phyloP scores from a whole-genome alignment of 2,888 invertebrate genomes.

The Deilephila elpenor region DNA sequence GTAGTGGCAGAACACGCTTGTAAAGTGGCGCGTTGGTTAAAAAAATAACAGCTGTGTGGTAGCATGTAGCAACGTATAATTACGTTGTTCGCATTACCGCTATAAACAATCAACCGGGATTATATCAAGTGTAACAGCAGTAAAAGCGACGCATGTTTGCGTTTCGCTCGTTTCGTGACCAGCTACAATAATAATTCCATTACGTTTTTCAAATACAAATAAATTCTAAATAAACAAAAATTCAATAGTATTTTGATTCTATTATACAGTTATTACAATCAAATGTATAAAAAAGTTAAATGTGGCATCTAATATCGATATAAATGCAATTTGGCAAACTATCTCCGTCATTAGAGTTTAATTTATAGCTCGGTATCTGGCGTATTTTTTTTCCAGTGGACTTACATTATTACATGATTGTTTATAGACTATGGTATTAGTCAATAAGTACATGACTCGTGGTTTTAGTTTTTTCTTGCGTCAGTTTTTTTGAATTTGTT shows the following conservation, averaged over 20 bases:
- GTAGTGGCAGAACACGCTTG: slow-evolving; percentile 7
- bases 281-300: not conserved
- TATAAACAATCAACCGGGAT: slow-evolving; percentile 65
- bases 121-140: slow-evolving; percentile 41
- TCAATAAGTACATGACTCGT: not conserved
- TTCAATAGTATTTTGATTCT: slow-evolving; percentile 50
- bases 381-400: not conserved
- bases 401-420: not conserved
- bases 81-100: slow-evolving; percentile 53
- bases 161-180: slow-evolving; percentile 70
- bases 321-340: not conserved
- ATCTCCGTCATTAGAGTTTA: not conserved
- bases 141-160: slow-evolving; percentile 59
- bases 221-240: slow-evolving; percentile 63
- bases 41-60: slow-evolving; percentile 60
- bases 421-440: not conserved
- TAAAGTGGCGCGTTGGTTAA: slow-evolving; percentile 34
- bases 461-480: not conserved
- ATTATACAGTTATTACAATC: not conserved
- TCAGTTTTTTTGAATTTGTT: slow-evolving; percentile 17
- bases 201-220: slow-evolving; percentile 64
- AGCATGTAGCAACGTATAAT: slow-evolving; percentile 57
- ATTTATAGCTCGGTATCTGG: not conserved
- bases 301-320: not conserved
- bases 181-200: slow-evolving; percentile 66